Evolutionary conservation across 2,797 vertebrate species (phyloP), one percentile per base, ranked within the genome.

Genomic region (Rhinatrema bivittatum): DNA sequence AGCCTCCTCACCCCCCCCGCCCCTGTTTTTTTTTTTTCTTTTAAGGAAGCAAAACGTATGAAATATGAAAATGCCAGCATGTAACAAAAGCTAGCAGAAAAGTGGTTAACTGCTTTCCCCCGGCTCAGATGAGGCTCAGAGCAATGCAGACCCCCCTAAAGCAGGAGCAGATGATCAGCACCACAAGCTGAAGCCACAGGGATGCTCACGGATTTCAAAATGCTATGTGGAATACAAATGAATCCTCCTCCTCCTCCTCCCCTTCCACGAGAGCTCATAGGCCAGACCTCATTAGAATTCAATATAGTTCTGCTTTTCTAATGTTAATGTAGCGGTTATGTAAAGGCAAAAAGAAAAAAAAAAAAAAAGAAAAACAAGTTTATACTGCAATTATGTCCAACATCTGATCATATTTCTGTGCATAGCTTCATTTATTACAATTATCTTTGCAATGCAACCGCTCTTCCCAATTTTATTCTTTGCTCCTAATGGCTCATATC

Each of bases 141-240:
- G 71, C 60, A 45, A 55, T 51, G 59, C 68, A 76, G 77, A 64
- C 81, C 78, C 74, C n/a, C 84, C 83, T 76, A 78, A 74, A 83
- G 80, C 57, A 82, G 73, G 83, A 84, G 78, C 88, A 89, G 87
- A 90, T 86, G 88, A 91, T 84, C 78, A 76, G 86, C 83, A 82
- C 86, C 86, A 53, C 63, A 86, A 82, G 76, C 80, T 43, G 66
- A 73, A 87, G 82, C 87, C 85, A 82, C 67, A n/a, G 88, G 87
- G 85, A 78, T 81, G 75, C 60, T 73, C 53, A 11, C 41, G 77
- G 84, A 82, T 79, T 64, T 77, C 77, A 10, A 69, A 70, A 81
- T 39, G 82, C 86, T 79, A 78, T 53, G 42, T 56, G n/a, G 89
- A 85, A 91, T 92, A 90, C 87, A 88, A 90, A 93, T 90, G 89